A percentile compares a stretch with the other conserved stretches of the same genome.
phyloP scores from a whole-genome alignment of 1,140 invertebrate species.

The Neuroterus valhalla region DNA sequence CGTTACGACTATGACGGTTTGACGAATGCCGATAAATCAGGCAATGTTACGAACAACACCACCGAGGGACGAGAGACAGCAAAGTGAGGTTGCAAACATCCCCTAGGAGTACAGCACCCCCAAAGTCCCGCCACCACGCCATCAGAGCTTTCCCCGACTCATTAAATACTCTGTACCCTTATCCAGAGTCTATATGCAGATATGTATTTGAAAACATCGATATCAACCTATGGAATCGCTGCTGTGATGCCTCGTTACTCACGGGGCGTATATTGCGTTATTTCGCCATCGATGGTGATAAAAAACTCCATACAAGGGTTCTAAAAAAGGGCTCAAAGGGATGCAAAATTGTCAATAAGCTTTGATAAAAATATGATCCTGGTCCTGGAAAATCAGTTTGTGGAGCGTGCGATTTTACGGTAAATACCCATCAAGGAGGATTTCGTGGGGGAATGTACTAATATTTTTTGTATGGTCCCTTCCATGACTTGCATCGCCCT shows the following conservation, averaged over 20 bases:
- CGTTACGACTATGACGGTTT: constrained; percentile 60
- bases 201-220: constrained; percentile 71
- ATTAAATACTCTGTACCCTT: constrained; percentile 66
- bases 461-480: too few relatives aligned
- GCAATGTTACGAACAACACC: constrained; percentile 53
- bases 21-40: constrained; percentile 73
- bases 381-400: too few relatives aligned
- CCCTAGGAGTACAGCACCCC: constrained; percentile 53
- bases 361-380: too few relatives aligned
- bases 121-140: constrained; percentile 46
- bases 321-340: too few relatives aligned
- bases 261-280: constrained; percentile 66
- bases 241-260: constrained; percentile 61
- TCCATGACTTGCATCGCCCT: too few relatives aligned
- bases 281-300: constrained; percentile 67
- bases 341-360: too few relatives aligned
- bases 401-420: too few relatives aligned
- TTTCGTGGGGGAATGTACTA: too few relatives aligned
- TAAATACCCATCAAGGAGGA: too few relatives aligned
- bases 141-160: constrained; percentile 64
- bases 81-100: constrained; percentile 41
- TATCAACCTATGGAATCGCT: constrained; percentile 62
- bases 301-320: constrained; percentile 37
- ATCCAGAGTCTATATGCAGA: constrained; percentile 61
- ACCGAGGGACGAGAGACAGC: constrained; percentile 42